These are phyloP conservation scores for Drepana falcataria DNA, from an alignment of 2,888 invertebrate genomes.

Conservation along the genomic window DNA sequence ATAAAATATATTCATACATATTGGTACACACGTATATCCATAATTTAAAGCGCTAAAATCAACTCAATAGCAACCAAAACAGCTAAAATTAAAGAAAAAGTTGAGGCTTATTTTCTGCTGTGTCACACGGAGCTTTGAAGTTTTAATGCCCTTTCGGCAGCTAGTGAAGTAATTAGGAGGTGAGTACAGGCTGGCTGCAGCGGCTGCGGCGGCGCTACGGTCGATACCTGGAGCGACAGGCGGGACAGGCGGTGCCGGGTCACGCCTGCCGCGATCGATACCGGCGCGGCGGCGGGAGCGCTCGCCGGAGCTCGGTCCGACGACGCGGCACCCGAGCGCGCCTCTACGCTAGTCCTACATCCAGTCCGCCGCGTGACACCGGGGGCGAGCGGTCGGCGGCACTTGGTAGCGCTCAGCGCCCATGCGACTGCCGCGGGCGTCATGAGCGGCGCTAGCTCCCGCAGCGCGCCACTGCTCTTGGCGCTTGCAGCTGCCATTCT, in stretches of 20 bases:
- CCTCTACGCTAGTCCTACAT: conserved; percentile 43
- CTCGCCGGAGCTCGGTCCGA: conserved; percentile 53
- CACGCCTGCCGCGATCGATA: conserved; percentile 61
- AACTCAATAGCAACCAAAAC: too few relatives aligned
- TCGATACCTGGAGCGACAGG: conserved; percentile 66
- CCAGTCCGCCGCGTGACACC: conserved; percentile 55
- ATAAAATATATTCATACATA: too few relatives aligned
- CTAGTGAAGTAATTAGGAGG: conserved; percentile 56
- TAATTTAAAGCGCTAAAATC: too few relatives aligned
- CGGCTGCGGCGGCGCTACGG: conserved; percentile 60
- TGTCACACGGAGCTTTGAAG: conserved; percentile 50
- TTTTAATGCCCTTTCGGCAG: conserved; percentile 51
- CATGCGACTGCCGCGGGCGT: conserved; percentile 65
- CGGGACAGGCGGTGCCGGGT: conserved; percentile 62
- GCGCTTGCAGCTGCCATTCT: conserved; percentile 79
- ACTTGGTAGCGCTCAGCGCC: conserved; percentile 40
- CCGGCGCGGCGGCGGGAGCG: conserved; percentile 51
- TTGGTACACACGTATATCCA: too few relatives aligned
- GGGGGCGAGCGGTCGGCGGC: conserved; percentile 32
- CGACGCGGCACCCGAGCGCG: conserved; percentile 12
- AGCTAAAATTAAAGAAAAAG: too few relatives aligned
- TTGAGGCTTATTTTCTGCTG: conserved; percentile 29
- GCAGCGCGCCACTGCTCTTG: conserved; percentile 79
- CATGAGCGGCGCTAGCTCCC: conserved; percentile 79
- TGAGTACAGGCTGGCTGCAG: conserved; percentile 44